Percentiles rank a stretch among this genome's conserved stretches.
Evolutionary conservation across 2,113 vertebrate species (phyloP).

Genomic region (Brachyhypopomus gauderio): DNA sequence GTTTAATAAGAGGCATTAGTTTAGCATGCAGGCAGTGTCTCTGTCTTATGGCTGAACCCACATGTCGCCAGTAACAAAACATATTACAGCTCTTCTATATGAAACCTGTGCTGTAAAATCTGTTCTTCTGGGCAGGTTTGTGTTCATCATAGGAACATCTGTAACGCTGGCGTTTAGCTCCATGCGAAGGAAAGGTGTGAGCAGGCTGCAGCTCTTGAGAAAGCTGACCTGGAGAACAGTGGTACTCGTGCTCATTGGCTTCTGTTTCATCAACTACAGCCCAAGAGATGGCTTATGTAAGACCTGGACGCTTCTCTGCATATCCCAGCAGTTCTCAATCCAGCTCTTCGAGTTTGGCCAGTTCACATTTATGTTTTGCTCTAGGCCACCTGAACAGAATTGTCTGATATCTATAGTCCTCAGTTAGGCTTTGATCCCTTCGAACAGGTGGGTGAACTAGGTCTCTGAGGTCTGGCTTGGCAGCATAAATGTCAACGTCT

Average conservation of each 20-base stretch:
- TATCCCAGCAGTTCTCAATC: neutral
- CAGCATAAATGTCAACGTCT: too few species aligned
- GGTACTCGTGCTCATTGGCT: slow-evolving; percentile 66
- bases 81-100: neutral
- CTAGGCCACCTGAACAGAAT: neutral
- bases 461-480: neutral
- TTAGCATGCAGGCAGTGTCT: neutral
- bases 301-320: neutral
- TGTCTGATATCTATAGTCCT: neutral
- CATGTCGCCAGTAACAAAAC: neutral
- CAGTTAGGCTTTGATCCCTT: neutral
- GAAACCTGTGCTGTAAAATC: neutral
- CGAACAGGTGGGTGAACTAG: neutral
- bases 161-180: slow-evolving; percentile 72
- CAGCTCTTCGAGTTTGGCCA: neutral
- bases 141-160: slow-evolving; percentile 78
- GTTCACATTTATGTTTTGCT: neutral
- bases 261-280: slow-evolving; percentile 78
- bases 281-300: slow-evolving; percentile 67
- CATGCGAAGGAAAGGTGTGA: slow-evolving; percentile 68
- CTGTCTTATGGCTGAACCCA: neutral
- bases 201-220: slow-evolving; percentile 63
- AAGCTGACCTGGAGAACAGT: slow-evolving; percentile 69
- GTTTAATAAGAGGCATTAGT: neutral
- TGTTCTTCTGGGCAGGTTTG: slow-evolving; percentile 64